Percentiles rank a stretch among this genome's conserved stretches.
These are phyloP conservation scores for Cryptoblepharus egeriae DNA, from an alignment of 2,797 vertebrate genomes.

Conservation along the genomic window DNA sequence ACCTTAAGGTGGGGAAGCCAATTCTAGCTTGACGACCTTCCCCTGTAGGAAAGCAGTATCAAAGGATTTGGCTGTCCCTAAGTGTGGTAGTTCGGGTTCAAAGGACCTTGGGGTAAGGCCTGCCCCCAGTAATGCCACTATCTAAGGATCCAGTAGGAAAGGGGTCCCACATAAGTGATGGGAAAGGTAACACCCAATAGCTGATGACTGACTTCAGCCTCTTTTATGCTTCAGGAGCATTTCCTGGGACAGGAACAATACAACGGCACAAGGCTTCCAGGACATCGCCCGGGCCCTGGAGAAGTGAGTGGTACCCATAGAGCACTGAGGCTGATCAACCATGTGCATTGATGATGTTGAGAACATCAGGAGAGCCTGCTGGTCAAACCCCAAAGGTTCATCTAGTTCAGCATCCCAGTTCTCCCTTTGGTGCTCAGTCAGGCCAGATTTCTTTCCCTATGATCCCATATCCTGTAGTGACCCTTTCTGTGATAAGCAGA, in stretches of 20 bases:
- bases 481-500: no score
- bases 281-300: constrained; percentile 90
- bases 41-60: no score
- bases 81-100: not conserved
- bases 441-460: no score
- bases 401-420: no score
- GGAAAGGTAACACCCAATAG: not conserved
- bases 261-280: constrained; percentile 87
- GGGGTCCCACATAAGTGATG: no score
- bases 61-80: not conserved
- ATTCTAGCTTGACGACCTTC: no score
- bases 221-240: constrained; percentile 81
- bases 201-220: not conserved
- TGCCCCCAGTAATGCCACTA: no score
- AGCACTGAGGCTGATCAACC: no score
- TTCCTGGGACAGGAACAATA: constrained; percentile 91
- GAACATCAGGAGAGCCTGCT: no score
- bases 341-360: not conserved
- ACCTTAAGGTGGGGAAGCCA: constrained; percentile 67
- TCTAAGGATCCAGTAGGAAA: not conserved
- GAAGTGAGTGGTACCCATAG: constrained; percentile 80
- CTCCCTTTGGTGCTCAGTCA: no score
- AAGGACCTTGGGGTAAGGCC: not conserved
- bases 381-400: no score
- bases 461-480: no score